Evolutionary conservation across 1,140 invertebrate species (phyloP).

Genomic region (Palaemon carinicauda): DNA sequence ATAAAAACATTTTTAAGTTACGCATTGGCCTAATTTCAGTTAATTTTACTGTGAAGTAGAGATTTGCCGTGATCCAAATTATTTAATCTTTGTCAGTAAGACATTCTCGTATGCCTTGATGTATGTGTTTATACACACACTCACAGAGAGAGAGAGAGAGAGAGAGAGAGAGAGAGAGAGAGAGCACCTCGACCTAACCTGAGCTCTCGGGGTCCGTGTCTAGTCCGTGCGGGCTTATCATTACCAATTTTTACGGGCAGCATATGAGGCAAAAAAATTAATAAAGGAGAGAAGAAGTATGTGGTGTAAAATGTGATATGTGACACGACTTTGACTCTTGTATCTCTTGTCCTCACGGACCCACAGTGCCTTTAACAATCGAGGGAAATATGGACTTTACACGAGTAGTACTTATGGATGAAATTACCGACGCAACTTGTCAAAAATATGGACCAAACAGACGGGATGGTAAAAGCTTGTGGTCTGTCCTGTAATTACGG

Average conservation of each 20-base stretch:
- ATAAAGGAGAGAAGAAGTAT: constrained; percentile 43
- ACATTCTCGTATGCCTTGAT: too few relatives aligned
- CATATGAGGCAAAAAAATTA: constrained; percentile 55
- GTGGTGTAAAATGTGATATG: constrained; percentile 44
- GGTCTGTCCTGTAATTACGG: constrained; percentile 21
- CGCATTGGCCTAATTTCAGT: too few relatives aligned
- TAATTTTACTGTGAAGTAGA: too few relatives aligned
- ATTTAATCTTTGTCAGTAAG: too few relatives aligned
- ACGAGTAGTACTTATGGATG: not conserved
- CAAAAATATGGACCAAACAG: constrained; percentile 24
- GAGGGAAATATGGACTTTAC: constrained; percentile 4
- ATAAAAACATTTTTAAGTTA: too few relatives aligned
- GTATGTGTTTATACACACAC: not conserved
- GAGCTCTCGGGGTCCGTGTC: constrained; percentile 7
- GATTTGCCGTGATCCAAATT: too few relatives aligned
- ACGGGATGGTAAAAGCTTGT: constrained; percentile 13
- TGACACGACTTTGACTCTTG: constrained; percentile 12
- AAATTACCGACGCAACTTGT: not conserved
- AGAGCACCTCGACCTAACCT: constrained; percentile 14
- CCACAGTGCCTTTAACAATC: not conserved
- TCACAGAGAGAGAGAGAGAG: constrained; percentile 7
- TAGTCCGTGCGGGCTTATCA: constrained; percentile 35
- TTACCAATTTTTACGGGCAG: constrained; percentile 54
- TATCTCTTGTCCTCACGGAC: not conserved
- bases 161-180: not conserved